These are phyloP conservation scores for Pseudobourletiella spinata DNA, from an alignment of 1,140 invertebrate genomes.

Conservation along the genomic window DNA sequence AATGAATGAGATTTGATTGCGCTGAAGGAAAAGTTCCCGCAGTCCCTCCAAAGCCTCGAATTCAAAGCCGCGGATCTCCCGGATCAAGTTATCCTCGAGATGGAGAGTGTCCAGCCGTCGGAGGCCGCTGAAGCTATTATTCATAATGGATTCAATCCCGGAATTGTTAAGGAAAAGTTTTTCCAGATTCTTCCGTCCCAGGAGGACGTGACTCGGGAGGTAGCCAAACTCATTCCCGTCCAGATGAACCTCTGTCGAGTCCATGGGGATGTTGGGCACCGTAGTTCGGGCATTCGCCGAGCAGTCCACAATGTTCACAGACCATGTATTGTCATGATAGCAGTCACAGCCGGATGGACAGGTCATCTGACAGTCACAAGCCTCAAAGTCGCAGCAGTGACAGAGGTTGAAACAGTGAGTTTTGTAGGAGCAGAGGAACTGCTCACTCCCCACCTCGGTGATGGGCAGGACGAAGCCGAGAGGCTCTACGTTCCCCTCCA, in stretches of 20 bases:
- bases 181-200: conserved; percentile 79
- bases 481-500: too few species aligned
- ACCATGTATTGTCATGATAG: conserved; percentile 86
- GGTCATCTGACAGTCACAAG: conserved; percentile 91
- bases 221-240: conserved; percentile 74
- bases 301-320: conserved; percentile 84
- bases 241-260: conserved; percentile 83
- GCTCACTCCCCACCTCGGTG: neutral
- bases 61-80: conserved; percentile 72
- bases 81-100: conserved; percentile 73
- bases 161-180: conserved; percentile 79
- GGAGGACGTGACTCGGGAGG: conserved; percentile 81
- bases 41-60: conserved; percentile 73
- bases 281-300: conserved; percentile 48
- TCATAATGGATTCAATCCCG: conserved; percentile 73
- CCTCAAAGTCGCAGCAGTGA: conserved; percentile 88
- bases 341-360: conserved; percentile 76
- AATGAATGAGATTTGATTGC: conserved; percentile 69
- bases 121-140: conserved; percentile 82
- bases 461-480: neutral
- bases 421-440: conserved; percentile 55
- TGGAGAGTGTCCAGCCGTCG: conserved; percentile 69
- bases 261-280: conserved; percentile 77
- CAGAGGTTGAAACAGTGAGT: conserved; percentile 87
- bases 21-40: conserved; percentile 75